phyloP scores from a whole-genome alignment of 2,888 invertebrate species.

The Ennomos erosarius region DNA sequence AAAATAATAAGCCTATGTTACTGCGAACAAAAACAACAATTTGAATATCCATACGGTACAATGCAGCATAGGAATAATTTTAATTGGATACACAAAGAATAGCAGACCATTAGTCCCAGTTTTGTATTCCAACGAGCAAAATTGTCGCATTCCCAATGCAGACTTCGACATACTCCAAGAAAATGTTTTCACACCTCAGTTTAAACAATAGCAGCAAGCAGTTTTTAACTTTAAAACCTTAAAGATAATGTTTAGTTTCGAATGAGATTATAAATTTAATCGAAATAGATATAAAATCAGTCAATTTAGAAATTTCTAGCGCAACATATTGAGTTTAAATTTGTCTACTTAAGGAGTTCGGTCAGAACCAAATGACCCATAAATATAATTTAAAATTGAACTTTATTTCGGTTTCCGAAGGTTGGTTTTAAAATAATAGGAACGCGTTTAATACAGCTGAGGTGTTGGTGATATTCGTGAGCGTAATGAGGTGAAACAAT shows the following conservation, averaged over 20 bases:
- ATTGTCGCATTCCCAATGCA: constrained; percentile 69
- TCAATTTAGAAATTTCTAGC: constrained; percentile 71
- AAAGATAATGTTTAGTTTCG: constrained; percentile 40
- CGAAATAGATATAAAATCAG: constrained; percentile 60
- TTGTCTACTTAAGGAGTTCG: constrained; percentile 62
- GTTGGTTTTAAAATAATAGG: constrained; percentile 34
- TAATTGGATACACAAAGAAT: constrained; percentile 75
- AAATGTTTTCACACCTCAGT: constrained; percentile 73
- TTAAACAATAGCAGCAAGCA: constrained; percentile 34
- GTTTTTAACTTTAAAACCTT: constrained; percentile 37
- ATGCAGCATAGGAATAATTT: constrained; percentile 58
- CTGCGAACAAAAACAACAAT: constrained; percentile 9
- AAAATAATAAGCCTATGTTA: no score
- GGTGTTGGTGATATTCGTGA: constrained; percentile 67
- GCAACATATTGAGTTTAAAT: constrained; percentile 73
- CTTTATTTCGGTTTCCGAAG: constrained; percentile 36
- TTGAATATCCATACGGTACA: constrained; percentile 28
- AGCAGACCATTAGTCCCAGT: constrained; percentile 67
- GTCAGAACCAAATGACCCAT: constrained; percentile 43
- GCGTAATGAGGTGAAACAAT: constrained; percentile 79
- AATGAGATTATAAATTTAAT: constrained; percentile 44
- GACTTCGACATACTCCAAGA: constrained; percentile 46
- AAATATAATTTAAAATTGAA: constrained; percentile 34
- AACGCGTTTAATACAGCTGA: constrained; percentile 36
- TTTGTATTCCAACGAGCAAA: constrained; percentile 73